Conservation (phyloP, 1,140 invertebrate species). For the Drosophila gunungcola region DNA sequence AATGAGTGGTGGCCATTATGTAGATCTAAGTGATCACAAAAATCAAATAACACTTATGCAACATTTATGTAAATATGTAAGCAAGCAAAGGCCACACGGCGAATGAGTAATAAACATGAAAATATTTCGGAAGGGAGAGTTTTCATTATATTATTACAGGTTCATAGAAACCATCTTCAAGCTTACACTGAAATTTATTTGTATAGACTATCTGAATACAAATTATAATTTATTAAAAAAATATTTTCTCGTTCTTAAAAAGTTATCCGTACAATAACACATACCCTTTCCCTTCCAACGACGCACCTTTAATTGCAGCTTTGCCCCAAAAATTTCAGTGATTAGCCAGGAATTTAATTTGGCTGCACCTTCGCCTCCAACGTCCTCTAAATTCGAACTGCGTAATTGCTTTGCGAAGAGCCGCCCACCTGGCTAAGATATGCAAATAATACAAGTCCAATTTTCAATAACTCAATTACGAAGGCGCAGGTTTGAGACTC, state of each 20-base stretch:
- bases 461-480: slow-evolving; percentile 70
- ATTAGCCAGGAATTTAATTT: slow-evolving; percentile 55
- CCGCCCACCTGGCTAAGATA: slow-evolving; percentile 36
- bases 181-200: no score
- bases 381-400: slow-evolving; percentile 24
- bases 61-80: slow-evolving; percentile 6
- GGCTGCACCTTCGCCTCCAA: slow-evolving; percentile 41
- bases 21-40: slow-evolving; percentile 19
- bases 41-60: slow-evolving; percentile 9
- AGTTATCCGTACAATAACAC: no score
- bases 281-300: neutral
- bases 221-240: no score
- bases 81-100: slow-evolving; percentile 14
- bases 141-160: no score
- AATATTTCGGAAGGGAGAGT: no score
- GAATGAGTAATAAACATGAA: slow-evolving; percentile 1
- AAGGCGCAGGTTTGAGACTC: slow-evolving; percentile 20
- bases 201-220: no score
- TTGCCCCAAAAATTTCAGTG: slow-evolving; percentile 56
- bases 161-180: no score
- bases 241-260: no score
- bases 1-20: slow-evolving; percentile 18
- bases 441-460: slow-evolving; percentile 25
- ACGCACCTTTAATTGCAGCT: slow-evolving; percentile 17
- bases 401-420: slow-evolving; percentile 23